Percentiles rank a stretch among this genome's conserved stretches.
Conservation (phyloP, 2,797 vertebrate species). For the Orestias chungarensis region DNA sequence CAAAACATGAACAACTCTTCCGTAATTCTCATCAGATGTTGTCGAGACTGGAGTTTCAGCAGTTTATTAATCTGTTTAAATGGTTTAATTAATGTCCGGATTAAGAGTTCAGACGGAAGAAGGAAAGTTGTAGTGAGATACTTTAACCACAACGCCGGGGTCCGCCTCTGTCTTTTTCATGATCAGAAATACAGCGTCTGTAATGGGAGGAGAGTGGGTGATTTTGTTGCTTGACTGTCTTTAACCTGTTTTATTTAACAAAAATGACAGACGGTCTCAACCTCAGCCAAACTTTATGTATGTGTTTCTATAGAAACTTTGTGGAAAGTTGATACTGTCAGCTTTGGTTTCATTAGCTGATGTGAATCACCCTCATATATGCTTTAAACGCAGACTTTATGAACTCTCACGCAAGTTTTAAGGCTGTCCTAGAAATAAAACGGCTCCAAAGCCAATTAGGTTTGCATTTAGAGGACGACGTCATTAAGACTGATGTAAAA, state of each 20-base stretch:
- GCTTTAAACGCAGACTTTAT: constrained; percentile 54
- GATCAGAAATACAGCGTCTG: neutral
- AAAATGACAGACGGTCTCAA: constrained; percentile 7
- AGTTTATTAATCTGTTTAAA: constrained; percentile 69
- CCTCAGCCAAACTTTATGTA: constrained; percentile 1
- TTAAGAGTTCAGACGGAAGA: constrained; percentile 29
- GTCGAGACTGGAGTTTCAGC: constrained; percentile 52
- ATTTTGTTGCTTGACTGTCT: constrained; percentile 18
- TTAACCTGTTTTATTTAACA: neutral
- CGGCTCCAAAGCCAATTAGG: constrained; percentile 58
- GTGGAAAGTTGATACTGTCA: constrained; percentile 7
- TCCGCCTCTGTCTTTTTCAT: constrained; percentile 43
- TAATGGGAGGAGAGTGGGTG: constrained; percentile 12
- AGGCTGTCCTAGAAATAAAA: constrained; percentile 37
- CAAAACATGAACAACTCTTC: constrained; percentile 49
- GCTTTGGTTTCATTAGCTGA: constrained; percentile 47
- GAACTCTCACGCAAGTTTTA: constrained; percentile 36
- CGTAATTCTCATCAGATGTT: constrained; percentile 73
- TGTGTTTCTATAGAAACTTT: constrained; percentile 12
- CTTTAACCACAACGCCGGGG: constrained; percentile 41
- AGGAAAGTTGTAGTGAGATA: constrained; percentile 63
- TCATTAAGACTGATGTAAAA: constrained; percentile 48
- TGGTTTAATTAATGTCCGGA: constrained; percentile 72
- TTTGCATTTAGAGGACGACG: constrained; percentile 37
- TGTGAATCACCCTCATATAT: constrained; percentile 40